Conservation (phyloP, 2,113 vertebrate species). For the Channa maculata region DNA sequence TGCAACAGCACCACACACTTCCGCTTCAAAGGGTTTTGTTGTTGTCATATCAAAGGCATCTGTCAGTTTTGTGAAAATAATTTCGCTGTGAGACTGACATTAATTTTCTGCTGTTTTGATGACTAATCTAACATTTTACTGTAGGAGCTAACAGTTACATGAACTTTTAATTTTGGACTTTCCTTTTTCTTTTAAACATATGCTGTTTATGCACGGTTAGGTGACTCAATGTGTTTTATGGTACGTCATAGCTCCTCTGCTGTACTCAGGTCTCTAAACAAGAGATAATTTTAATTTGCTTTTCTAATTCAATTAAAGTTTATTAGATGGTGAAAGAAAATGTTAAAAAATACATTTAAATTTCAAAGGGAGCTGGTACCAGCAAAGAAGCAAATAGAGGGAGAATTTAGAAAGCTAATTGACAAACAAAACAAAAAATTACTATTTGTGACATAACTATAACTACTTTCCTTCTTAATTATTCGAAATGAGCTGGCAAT, state of each 20-base stretch:
- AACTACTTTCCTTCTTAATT: conserved; percentile 49
- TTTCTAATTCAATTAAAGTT: neutral
- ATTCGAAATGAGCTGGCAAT: conserved; percentile 69
- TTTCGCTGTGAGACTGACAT: conserved; percentile 6
- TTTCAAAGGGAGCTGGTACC: neutral
- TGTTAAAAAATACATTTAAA: neutral
- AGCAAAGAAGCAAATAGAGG: neutral
- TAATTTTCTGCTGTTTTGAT: no score
- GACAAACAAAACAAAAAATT: conserved; percentile 8
- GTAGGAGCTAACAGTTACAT: neutral
- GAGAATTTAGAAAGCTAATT: neutral
- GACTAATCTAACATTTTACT: no score
- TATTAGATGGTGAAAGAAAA: neutral
- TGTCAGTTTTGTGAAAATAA: conserved; percentile 36
- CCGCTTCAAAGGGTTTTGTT: neutral
- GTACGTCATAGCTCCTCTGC: neutral
- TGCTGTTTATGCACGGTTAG: neutral
- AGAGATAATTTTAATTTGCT: neutral
- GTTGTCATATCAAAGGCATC: conserved; percentile 20
- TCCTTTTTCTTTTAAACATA: neutral
- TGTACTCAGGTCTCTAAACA: neutral
- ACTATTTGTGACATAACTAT: conserved; percentile 30
- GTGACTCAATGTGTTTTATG: neutral
- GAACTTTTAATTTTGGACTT: neutral
- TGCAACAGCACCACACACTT: conserved; percentile 29